Evolutionary conservation across 1,140 invertebrate species (phyloP).

Genomic region (Anthonomus grandis): DNA sequence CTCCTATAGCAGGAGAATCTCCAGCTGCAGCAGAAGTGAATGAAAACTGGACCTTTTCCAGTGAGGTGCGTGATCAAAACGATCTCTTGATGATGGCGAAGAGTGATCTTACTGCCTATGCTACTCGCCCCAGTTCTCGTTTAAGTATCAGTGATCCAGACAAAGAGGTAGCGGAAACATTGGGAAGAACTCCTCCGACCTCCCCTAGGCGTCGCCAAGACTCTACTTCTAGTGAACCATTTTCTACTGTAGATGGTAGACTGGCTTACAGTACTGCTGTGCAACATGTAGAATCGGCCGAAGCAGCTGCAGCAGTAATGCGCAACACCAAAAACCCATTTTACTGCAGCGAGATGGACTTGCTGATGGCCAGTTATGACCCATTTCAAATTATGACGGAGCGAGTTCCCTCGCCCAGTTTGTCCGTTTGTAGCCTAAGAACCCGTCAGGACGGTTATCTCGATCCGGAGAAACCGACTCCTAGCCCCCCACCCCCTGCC

Average conservation of each 20-base stretch:
- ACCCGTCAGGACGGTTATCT: constrained; percentile 63
- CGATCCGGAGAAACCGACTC: constrained; percentile 46
- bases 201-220: constrained; percentile 55
- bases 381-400: constrained; percentile 51
- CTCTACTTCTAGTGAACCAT: constrained; percentile 54
- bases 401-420: constrained; percentile 58
- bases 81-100: constrained; percentile 53
- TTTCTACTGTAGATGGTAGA: constrained; percentile 57
- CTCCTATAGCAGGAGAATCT: constrained; percentile 54
- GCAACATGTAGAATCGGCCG: constrained; percentile 56
- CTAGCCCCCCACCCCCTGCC: constrained; percentile 70
- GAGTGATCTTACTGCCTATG: constrained; percentile 42
- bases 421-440: constrained; percentile 62
- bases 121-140: constrained; percentile 57
- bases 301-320: constrained; percentile 34
- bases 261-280: constrained; percentile 59
- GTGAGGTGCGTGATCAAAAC: constrained; percentile 58
- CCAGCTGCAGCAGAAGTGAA: constrained; percentile 66
- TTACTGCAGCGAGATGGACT: constrained; percentile 50
- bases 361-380: constrained; percentile 53
- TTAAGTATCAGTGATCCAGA: constrained; percentile 55
- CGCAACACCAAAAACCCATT: constrained; percentile 46
- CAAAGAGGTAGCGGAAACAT: constrained; percentile 53
- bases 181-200: constrained; percentile 53
- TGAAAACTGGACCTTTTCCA: constrained; percentile 71